Conservation (phyloP, 2,888 invertebrate species). For the Seira musarum region DNA sequence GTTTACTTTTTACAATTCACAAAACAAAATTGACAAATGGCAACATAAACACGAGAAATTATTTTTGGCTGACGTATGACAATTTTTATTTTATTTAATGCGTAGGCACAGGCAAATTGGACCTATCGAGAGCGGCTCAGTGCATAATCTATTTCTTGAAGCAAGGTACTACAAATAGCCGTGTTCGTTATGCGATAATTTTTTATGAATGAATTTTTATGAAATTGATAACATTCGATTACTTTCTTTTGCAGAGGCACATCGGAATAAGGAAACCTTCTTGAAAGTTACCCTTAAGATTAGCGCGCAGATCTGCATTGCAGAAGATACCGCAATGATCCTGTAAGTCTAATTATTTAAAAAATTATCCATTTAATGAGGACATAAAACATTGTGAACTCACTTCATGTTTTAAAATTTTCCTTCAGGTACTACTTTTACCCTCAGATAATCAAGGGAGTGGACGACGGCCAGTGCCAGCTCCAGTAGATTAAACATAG, state of each 20-base stretch:
- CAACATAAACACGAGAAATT: background rate
- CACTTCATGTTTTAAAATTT: no score
- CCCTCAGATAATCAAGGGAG: conserved; percentile 62
- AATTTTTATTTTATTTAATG: background rate
- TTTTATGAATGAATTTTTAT: background rate
- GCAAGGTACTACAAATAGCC: conserved; percentile 37
- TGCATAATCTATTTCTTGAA: conserved; percentile 65
- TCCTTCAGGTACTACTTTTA: conserved; percentile 59
- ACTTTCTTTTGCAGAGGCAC: conserved; percentile 24
- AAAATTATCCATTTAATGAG: no score
- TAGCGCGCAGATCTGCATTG: conserved; percentile 62
- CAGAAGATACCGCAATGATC: conserved; percentile 61
- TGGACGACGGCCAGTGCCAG: conserved; percentile 62
- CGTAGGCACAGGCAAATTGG: conserved; percentile 64
- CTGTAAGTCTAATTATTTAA: conserved; percentile 26
- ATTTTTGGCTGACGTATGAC: no score
- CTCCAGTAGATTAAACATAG: conserved; percentile 46
- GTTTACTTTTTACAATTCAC: background rate
- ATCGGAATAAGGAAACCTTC: conserved; percentile 58
- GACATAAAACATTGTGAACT: no score
- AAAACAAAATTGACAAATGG: background rate
- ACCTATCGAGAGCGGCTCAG: conserved; percentile 61
- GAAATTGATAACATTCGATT: background rate
- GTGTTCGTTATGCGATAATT: conserved; percentile 13
- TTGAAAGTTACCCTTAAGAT: conserved; percentile 63